Base-by-base conservation (phyloP, 2,888 invertebrate genomes). In the Drosophila subsilvestris region DNA sequence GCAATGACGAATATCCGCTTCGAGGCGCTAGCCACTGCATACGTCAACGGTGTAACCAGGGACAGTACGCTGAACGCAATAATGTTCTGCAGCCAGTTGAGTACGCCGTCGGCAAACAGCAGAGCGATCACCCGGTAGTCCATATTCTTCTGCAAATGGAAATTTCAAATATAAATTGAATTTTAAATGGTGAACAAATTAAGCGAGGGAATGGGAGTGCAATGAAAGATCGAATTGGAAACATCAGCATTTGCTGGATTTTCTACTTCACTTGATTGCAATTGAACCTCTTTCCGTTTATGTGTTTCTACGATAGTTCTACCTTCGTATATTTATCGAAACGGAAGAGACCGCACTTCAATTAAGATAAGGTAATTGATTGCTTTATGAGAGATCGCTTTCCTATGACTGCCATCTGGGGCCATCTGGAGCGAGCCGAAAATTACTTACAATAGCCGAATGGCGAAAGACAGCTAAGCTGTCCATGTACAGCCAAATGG, bases 11-110 rank as follows among this genome's bases (percentile, higher is more conserved):
- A 96, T 79, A 98, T 97, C 83, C 98, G 94, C 93, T 99, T 99
- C 59, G 98, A 97, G 27, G 98, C 97, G 92, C 97, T 98, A 58
- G 98, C 98, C 63, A 99, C 98, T 0, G 98, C 98, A 92, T 99
- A 99, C 0, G 98, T 97, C 37, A 99, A 93, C 45, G 99, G 98
- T n/a, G 98, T 95, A 44, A 99, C 97, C 76, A 96, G 93, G 59
- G 97, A 97, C 79, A 99, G 94, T 60, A 99, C 96, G 80, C 97
- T 97, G 93, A 99, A 99, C 0, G 99, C 99, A 58, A 98, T 95
- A 86, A 98, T 95, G 90, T 98, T 99, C 93, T 99, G 99, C 80
- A 97, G 93, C 96, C 98, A 99, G 90, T 97, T 98, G 77, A 98
- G 94, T 60, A 96, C 93, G 17, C 98, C 98, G 92, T 98, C 98